phyloP scores from a whole-genome alignment of 2,888 invertebrate genomes.

The Meganola albula region DNA sequence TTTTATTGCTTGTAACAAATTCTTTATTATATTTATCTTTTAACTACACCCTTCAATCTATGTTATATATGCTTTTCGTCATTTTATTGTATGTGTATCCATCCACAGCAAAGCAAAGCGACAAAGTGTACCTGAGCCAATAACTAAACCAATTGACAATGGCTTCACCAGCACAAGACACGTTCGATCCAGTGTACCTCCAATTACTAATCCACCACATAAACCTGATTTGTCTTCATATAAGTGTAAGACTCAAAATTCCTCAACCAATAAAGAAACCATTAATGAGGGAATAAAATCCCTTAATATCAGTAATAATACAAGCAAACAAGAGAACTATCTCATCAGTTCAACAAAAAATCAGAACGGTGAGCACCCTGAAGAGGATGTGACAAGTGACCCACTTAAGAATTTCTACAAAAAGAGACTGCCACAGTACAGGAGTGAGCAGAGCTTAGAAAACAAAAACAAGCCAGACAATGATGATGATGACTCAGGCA shows the following conservation, averaged over 20 bases:
- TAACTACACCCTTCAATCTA: too few relatives aligned
- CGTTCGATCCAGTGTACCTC: slow-evolving; percentile 2
- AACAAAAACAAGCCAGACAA: slow-evolving; percentile 18
- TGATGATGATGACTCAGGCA: slow-evolving; percentile 40
- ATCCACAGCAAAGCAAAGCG: slow-evolving; percentile 55
- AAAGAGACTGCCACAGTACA: slow-evolving; percentile 36
- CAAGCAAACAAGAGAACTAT: too few relatives aligned
- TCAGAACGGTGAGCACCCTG: slow-evolving; percentile 2
- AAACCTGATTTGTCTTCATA: too few relatives aligned
- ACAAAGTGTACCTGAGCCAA: slow-evolving; percentile 44
- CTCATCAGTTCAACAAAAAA: slow-evolving; percentile 11
- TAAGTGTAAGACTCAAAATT: too few relatives aligned
- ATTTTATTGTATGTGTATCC: too few relatives aligned
- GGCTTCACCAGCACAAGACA: slow-evolving; percentile 31
- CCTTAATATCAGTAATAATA: too few relatives aligned
- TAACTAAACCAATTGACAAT: slow-evolving; percentile 9
- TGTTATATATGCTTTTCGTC: too few relatives aligned
- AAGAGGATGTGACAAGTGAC: slow-evolving; percentile 11
- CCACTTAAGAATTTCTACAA: slow-evolving; percentile 42
- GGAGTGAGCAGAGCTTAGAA: slow-evolving; percentile 23
- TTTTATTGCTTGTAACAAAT: too few relatives aligned
- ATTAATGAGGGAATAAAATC: too few relatives aligned
- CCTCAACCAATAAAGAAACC: too few relatives aligned
- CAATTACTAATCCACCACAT: too few relatives aligned
- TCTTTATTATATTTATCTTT: too few relatives aligned